Evolutionary conservation across 2,797 vertebrate species (phyloP), one percentile per base, ranked within the genome.

Genomic region (Rachycentron canadum): DNA sequence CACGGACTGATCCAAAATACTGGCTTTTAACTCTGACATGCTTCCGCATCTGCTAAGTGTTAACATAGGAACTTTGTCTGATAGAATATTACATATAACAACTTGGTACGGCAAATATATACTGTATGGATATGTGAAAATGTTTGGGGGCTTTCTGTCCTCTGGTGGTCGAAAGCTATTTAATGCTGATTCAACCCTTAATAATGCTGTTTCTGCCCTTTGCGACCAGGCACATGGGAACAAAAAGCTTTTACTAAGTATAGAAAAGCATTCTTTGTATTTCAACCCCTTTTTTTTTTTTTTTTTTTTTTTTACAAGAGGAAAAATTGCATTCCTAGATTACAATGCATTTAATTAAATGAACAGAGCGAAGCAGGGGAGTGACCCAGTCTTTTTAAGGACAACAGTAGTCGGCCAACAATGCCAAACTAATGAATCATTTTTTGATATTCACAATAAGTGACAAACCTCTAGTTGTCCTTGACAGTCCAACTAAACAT

Each of bases 401-500:
- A 40, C 9, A 25, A 25, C 28, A 38, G 1, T 43, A 36, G 26
- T 13, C 21, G 13, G 14, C 19, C 40, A 47, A n/a, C n/a, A 34
- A 28, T 43, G 4, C 12, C 9, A 40, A 49, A 36, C 17, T 58
- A 12, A 41, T 13, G 40, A 40, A 53, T 57, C 1, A 19, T 43
- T 50, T 70, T 70, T 26, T 50, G 26, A 58, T 8, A 57, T 38
- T 49, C 59, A 55, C 21, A 32, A 32, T 28, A 17, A 53, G 62
- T 63, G 57, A 58, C 67, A 36, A 43, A 0, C 26, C 34, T 38
- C 1, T 25, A 32, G 40, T 47, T 34, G 14, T 67, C 43, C 17
- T 76, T 63, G 34, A 32, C 32, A 26, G 25, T 56, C 38, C n/a
- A 26, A 9, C 26, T 74, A 5, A 60, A 64, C 11, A n/a, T 28